A percentile compares a stretch with the other conserved stretches of the same genome.
phyloP scores from a whole-genome alignment of 1,140 invertebrate genomes.

The Diprion similis region DNA sequence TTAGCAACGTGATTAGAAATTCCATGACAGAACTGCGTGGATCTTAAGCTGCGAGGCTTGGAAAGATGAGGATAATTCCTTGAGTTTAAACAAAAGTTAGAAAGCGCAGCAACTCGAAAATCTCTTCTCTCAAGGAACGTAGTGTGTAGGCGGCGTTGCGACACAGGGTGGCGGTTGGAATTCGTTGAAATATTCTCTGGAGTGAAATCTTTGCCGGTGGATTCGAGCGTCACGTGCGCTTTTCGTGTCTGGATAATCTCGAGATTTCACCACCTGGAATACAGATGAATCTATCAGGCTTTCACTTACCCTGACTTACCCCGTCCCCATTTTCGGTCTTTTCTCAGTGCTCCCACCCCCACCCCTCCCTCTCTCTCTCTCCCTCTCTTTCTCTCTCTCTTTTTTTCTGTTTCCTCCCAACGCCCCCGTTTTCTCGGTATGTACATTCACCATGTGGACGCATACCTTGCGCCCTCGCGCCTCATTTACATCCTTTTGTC shows the following conservation, averaged over 20 bases:
- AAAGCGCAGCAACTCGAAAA: no score
- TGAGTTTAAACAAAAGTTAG: no score
- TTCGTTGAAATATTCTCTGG: neutral
- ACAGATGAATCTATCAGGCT: constrained; percentile 47
- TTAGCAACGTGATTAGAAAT: no score
- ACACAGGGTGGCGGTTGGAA: no score
- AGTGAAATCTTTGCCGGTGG: constrained; percentile 12
- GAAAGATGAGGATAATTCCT: no score
- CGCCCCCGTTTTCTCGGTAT: neutral
- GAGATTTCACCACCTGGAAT: constrained; percentile 44
- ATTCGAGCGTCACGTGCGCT: constrained; percentile 5
- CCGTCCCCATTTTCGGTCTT: constrained; percentile 8
- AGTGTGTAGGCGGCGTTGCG: no score
- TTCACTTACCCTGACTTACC: constrained; percentile 35
- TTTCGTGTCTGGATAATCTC: constrained; percentile 40
- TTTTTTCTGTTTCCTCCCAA: no score
- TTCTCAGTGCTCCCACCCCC: neutral
- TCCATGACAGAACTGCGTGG: no score
- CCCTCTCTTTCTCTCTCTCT: neutral
- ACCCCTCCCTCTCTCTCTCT: neutral
- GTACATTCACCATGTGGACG: constrained; percentile 8
- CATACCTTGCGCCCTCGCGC: constrained; percentile 27
- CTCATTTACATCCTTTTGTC: constrained; percentile 43
- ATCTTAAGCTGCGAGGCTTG: no score
- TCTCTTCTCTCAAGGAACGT: no score